Percentiles rank a stretch among this genome's conserved stretches.
Conservation (phyloP, 2,888 invertebrate genomes). For the Campopleginae sp. region DNA sequence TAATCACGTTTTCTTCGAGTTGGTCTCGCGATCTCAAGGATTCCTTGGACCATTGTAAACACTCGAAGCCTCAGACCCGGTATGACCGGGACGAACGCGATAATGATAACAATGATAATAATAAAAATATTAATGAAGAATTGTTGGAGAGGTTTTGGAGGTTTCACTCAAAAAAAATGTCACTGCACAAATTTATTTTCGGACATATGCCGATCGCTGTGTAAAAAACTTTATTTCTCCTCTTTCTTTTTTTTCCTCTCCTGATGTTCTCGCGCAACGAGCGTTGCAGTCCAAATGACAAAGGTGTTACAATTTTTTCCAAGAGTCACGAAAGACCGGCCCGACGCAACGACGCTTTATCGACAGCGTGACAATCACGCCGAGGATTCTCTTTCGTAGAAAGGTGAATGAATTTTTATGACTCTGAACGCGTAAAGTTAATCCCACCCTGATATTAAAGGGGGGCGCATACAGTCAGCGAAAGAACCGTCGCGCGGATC, state of each 20-base stretch:
- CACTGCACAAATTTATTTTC: conserved; percentile 49
- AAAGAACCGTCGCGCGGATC: conserved; percentile 51
- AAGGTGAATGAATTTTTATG: conserved; percentile 32
- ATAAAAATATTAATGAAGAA: neutral
- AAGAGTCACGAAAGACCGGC: conserved; percentile 30
- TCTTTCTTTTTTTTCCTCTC: conserved; percentile 3
- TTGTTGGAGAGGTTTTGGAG: neutral
- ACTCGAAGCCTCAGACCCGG: conserved; percentile 45
- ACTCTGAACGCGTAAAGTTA: conserved; percentile 23
- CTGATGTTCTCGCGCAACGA: conserved; percentile 32
- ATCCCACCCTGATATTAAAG: conserved; percentile 31
- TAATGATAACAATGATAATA: conserved; percentile 20
- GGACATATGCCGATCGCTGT: conserved; percentile 56
- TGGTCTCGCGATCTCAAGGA: conserved; percentile 65
- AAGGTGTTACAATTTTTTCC: neutral
- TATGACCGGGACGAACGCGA: conserved; percentile 35
- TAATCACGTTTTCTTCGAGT: conserved; percentile 70
- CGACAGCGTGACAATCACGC: conserved; percentile 46
- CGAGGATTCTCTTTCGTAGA: conserved; percentile 18
- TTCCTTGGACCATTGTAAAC: conserved; percentile 61
- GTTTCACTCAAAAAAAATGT: conserved; percentile 5
- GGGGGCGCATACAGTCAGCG: conserved; percentile 35
- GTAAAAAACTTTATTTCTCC: conserved; percentile 18
- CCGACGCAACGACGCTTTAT: conserved; percentile 23
- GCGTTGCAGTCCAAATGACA: conserved; percentile 22